Evolutionary conservation across 1,140 invertebrate species (phyloP).

Genomic region (Nylanderia fulva): DNA sequence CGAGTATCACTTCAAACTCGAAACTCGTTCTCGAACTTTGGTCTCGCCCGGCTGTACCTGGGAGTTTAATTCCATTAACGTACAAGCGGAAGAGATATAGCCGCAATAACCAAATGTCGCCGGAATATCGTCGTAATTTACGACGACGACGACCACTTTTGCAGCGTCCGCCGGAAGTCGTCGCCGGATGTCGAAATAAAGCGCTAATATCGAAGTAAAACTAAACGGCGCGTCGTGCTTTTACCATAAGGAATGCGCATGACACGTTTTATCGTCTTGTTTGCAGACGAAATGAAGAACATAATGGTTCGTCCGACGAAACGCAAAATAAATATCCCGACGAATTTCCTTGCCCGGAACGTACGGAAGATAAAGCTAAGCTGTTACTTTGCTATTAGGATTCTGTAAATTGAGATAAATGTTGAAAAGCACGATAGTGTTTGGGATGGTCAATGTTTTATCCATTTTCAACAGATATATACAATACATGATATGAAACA

Average conservation of each 20-base stretch:
- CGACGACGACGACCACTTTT: conserved; percentile 18
- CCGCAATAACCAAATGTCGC: conserved; percentile 49
- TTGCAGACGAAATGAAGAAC: not conserved
- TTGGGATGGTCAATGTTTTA: not conserved
- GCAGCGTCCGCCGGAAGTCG: not conserved
- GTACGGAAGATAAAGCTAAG: not conserved
- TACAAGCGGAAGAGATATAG: conserved; percentile 56
- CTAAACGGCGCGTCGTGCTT: not conserved
- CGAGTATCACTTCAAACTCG: conserved; percentile 63
- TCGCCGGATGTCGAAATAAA: conserved; percentile 18
- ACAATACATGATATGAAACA: not conserved
- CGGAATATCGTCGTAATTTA: conserved; percentile 54
- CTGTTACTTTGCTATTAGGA: not conserved
- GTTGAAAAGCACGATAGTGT: not conserved
- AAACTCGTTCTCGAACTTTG: conserved; percentile 55
- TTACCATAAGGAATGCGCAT: conserved; percentile 6
- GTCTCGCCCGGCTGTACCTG: conserved; percentile 30
- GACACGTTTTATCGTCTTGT: conserved; percentile 31
- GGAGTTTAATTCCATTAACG: conserved; percentile 63
- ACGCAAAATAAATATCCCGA: conserved; percentile 19
- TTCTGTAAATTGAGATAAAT: not conserved
- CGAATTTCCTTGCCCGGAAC: not conserved
- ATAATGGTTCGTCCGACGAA: not conserved
- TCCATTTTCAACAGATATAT: not conserved
- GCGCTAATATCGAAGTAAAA: conserved; percentile 18